A percentile compares a stretch with the other conserved stretches of the same genome.
phyloP scores from a whole-genome alignment of 2,797 vertebrate species.

The Loris lydekkerianus region DNA sequence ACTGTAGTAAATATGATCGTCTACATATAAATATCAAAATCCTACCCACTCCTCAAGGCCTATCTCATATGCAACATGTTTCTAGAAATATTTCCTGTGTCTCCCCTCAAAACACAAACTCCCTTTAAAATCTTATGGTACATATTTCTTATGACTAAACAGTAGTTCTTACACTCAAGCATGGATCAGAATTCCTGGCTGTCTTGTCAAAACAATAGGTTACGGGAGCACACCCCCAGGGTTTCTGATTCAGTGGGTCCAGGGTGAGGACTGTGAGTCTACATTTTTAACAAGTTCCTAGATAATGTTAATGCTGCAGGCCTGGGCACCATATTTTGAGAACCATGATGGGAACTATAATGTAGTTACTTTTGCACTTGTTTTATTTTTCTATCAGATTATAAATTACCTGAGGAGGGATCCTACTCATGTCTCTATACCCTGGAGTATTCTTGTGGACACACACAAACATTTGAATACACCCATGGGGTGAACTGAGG shows the following conservation, averaged over 20 bases:
- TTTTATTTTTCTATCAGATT: background rate
- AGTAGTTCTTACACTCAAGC: background rate
- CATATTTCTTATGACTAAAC: slow-evolving; percentile 35
- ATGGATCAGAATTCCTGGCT: background rate
- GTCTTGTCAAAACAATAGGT: background rate
- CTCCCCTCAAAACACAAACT: slow-evolving; percentile 48
- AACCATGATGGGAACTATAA: background rate
- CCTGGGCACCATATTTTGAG: background rate
- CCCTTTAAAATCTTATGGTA: slow-evolving; percentile 27
- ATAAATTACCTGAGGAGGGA: background rate
- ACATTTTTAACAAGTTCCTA: background rate
- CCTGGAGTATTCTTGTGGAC: background rate
- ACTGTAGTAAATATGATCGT: slow-evolving; percentile 81
- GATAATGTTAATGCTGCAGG: background rate
- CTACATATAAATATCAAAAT: slow-evolving; percentile 81
- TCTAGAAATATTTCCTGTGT: slow-evolving; percentile 70
- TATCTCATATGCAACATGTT: slow-evolving; percentile 63
- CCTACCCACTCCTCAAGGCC: slow-evolving; percentile 72
- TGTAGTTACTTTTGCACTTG: background rate
- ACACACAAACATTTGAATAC: slow-evolving; percentile 14
- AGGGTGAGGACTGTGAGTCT: background rate
- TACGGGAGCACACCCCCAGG: background rate
- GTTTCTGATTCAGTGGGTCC: slow-evolving; percentile 6
- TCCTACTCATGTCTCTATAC: background rate
- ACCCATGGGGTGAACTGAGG: background rate